Evolutionary conservation across 2,888 invertebrate genomes (phyloP), one percentile per base, ranked within the genome.

Genomic region (Malacosoma neustria): DNA sequence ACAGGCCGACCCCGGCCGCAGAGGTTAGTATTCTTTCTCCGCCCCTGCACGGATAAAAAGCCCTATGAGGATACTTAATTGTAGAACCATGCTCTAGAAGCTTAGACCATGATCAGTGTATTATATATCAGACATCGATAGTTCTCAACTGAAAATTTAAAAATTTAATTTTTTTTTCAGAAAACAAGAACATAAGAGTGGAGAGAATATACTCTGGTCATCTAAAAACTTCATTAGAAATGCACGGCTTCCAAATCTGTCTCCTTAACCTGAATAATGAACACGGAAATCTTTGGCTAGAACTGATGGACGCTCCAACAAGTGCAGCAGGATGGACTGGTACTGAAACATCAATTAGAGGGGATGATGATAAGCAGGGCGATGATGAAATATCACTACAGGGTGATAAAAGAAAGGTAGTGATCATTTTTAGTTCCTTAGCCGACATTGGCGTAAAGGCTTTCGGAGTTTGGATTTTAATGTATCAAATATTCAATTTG

Each of bases 201-300:
- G 84, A 84, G 42, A 85, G 92, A 22, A 72, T 89, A 29, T 88
- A 87, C 63, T 79, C 87, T 42, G 88, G 88, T 0, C 80, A 76
- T 46, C 80, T 91, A 43, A 89, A 94, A 75, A 93, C 94, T 0
- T 93, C 94, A 0, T 65, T 95, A 33, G 91, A 94, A 56, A 93
- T 92, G 88, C 89, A 90, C 37, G 95, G 95, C 4, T 85, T 94
- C 50, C 92, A 93, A 47, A 82, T 96, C 14, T 92, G 93, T 9
- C 49, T 96, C 11, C 55, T 93, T 6, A 88, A 89, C 47, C 58
- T 91, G 6, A 74, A 72, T 7, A 68, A 86, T 37, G 56, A 66
- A 1, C 51, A 74, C 15, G 74, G 81, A 12, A 69, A 70, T 2
- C 43, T 75, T 1, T 88, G 91, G 70, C 43, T 92, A 40, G 57